Evolutionary conservation across 2,113 vertebrate genomes (phyloP), one percentile per base, ranked within the genome.

Genomic region (Syrrhaptes paradoxus): DNA sequence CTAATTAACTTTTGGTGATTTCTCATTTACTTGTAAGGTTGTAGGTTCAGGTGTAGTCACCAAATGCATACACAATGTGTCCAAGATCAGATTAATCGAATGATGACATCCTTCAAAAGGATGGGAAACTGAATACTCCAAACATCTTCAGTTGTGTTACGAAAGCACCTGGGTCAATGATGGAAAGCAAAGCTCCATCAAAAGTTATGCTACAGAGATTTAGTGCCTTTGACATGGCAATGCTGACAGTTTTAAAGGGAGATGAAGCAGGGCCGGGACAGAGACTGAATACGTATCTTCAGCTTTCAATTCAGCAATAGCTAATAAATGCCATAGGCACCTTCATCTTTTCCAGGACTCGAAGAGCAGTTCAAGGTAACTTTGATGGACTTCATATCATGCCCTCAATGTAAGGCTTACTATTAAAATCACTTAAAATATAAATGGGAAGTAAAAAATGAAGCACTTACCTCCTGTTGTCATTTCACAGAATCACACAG

Each of bases 221-320:
- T 17, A 3, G 20, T 25, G 25, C 17, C 36, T 82, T 10, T 4
- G 2, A 13, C 13, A 48, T 0, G 2, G n/a, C 6, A 49, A 49
- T n/a, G 19, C 41, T 41, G 13, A 2, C 13, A 28, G 7, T 22
- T 34, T 34, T 34, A 57, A 65, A 76, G 16, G 4, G 13, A 58
- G 7, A 73, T 26, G 17, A 7, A 21, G 13, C 5, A 57, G 29
- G 43, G 17, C 14, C 25, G 55, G 45, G 55, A 72, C 55, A 67
- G 1, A 68, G 46, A 20, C 3, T 57, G 12, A 45, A 67, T 16
- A 43, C 0, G 0, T 15, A 41, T 9, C 28, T 70, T 36, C 7
- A 79, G 17, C 36, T 87, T 75, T 85, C 18, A 41, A 9, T 83
- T 90, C 51, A 72, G 36, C 54, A 88, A n/a, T 10, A 86, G 41